Conservation (phyloP, 1,140 invertebrate species). For the Drosophila sucinea region DNA sequence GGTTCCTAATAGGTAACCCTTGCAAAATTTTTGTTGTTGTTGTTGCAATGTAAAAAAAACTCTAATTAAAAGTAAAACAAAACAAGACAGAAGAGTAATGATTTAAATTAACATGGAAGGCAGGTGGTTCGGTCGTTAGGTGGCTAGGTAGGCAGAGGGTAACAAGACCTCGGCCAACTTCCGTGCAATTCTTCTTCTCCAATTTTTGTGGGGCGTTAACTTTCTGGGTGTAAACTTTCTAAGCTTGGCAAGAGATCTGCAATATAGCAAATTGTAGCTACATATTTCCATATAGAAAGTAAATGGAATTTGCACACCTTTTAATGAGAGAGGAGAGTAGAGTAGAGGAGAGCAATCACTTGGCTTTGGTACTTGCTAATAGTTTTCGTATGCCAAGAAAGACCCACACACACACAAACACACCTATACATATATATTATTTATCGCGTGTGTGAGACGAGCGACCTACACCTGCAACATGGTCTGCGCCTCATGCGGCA, state of each 20-base stretch:
- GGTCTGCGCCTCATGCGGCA: conserved; percentile 18
- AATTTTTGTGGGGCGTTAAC: conserved; percentile 33
- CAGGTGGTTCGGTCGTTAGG: background rate
- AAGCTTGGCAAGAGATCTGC: conserved; percentile 53
- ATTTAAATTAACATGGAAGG: conserved; percentile 36
- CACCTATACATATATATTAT: conserved; percentile 5
- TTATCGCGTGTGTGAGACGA: background rate
- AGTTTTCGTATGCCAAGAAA: conserved; percentile 39
- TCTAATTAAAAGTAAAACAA: background rate
- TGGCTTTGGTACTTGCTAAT: conserved; percentile 32
- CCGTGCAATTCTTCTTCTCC: conserved; percentile 26
- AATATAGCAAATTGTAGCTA: conserved; percentile 7
- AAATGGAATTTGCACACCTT: conserved; percentile 52
- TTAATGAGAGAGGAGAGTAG: conserved; percentile 46
- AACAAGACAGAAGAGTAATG: background rate
- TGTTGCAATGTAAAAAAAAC: background rate
- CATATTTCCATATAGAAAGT: conserved; percentile 61
- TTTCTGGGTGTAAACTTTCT: conserved; percentile 46
- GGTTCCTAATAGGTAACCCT: conserved; percentile 3
- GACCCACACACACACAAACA: conserved; percentile 10
- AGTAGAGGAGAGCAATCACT: conserved; percentile 19
- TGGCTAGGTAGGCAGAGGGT: background rate
- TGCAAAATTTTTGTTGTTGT: background rate
- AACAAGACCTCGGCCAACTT: background rate
- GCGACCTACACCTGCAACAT: conserved; percentile 38